A percentile compares a stretch with the other conserved stretches of the same genome.
Evolutionary conservation across 1,140 invertebrate genomes (phyloP).

Genomic region (Melitaea cinxia): DNA sequence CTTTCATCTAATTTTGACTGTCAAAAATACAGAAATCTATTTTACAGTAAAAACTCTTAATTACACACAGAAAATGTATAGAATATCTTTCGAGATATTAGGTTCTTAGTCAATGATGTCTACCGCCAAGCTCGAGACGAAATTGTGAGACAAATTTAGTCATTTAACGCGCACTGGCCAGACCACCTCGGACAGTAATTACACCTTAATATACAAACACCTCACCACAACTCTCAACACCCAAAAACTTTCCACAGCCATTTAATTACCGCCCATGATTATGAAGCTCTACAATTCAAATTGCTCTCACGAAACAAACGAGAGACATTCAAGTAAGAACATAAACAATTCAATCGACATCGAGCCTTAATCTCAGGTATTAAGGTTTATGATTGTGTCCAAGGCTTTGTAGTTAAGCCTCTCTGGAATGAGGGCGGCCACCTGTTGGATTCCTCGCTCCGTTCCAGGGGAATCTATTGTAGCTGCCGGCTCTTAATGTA

Average conservation of each 20-base stretch:
- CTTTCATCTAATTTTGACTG: no score
- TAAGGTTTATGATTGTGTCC: not conserved
- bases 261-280: conserved; percentile 23
- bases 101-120: no score
- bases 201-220: not conserved
- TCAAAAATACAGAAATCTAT: no score
- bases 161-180: no score
- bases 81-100: no score
- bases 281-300: conserved; percentile 12
- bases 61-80: no score
- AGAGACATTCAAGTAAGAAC: not conserved
- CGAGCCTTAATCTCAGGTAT: not conserved
- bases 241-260: conserved; percentile 16
- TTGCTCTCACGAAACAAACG: not conserved
- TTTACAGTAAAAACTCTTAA: no score
- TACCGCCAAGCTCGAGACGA: no score
- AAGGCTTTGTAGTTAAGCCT: not conserved
- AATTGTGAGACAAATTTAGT: no score
- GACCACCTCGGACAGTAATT: no score
- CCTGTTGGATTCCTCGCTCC: conserved; percentile 14
- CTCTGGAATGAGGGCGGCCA: not conserved
- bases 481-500: not conserved
- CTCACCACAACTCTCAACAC: conserved; percentile 11
- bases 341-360: not conserved
- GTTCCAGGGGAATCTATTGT: conserved; percentile 4